Percentiles rank a stretch among this genome's conserved stretches.
These are phyloP conservation scores for Melieria picta DNA, from an alignment of 2,888 invertebrate species.

Conservation along the genomic window DNA sequence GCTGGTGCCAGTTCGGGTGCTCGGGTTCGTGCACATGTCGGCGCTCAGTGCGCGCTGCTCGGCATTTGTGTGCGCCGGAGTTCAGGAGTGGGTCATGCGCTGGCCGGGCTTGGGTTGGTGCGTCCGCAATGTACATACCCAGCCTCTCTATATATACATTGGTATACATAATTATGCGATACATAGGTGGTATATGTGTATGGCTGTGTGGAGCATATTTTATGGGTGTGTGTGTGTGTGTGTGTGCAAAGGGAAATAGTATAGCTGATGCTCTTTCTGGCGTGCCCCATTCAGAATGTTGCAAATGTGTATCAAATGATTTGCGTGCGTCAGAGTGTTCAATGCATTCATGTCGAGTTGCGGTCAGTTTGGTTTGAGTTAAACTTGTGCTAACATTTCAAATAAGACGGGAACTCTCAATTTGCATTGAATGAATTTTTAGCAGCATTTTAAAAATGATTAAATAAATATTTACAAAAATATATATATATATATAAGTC, in stretches of 20 bases:
- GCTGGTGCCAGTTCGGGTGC: conserved; percentile 17
- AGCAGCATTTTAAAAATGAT: no score
- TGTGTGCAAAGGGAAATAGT: conserved; percentile 9
- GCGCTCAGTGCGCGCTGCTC: conserved; percentile 43
- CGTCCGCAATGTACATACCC: conserved; percentile 4
- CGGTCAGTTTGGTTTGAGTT: no score
- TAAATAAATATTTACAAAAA: no score
- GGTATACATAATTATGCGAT: no score
- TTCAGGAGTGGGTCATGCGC: conserved; percentile 63
- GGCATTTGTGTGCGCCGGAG: conserved; percentile 44
- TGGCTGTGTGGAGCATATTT: not conserved
- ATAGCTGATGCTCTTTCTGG: not conserved
- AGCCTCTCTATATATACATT: not conserved
- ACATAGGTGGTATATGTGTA: conserved; percentile 3
- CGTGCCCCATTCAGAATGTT: no score
- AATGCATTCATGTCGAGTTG: no score
- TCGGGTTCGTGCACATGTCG: conserved; percentile 46
- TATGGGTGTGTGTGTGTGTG: conserved; percentile 38
- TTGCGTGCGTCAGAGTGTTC: no score
- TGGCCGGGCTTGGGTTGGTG: conserved; percentile 37
- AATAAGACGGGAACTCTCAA: no score
- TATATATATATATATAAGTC: no score
- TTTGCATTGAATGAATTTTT: no score
- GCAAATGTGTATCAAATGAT: no score
- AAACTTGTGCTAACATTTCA: no score